Evolutionary conservation across 1,140 invertebrate genomes (phyloP).

Genomic region (Lasioglossum baleicum): DNA sequence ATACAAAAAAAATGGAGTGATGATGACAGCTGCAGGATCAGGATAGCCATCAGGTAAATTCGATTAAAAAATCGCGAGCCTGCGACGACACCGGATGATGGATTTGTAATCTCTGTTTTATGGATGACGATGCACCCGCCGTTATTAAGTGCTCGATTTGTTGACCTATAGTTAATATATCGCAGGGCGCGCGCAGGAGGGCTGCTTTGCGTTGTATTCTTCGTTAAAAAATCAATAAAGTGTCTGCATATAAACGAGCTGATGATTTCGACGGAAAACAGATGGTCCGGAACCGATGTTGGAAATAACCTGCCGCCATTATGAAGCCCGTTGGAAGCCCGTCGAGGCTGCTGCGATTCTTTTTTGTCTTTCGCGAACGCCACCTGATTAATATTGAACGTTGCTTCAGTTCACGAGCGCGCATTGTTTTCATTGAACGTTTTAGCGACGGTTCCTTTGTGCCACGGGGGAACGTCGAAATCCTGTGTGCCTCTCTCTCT

Average conservation of each 20-base stretch:
- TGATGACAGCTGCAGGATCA: no score
- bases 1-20: no score
- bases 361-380: constrained; percentile 6
- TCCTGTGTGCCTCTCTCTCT: no score
- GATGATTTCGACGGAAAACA: not conserved
- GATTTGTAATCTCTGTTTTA: no score
- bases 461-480: not conserved
- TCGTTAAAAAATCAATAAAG: not conserved
- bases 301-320: not conserved
- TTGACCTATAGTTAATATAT: no score
- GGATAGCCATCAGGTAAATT: no score
- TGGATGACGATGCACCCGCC: no score
- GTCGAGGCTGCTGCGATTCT: no score
- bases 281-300: not conserved
- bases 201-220: not conserved
- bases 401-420: not conserved
- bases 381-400: constrained; percentile 31
- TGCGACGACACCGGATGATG: no score
- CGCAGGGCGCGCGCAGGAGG: not conserved
- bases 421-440: not conserved
- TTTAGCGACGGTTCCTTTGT: not conserved
- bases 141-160: no score
- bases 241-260: not conserved
- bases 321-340: not conserved
- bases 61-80: no score